Base-by-base conservation (phyloP, 2,797 vertebrate genomes). In the Silurus aristotelis region DNA sequence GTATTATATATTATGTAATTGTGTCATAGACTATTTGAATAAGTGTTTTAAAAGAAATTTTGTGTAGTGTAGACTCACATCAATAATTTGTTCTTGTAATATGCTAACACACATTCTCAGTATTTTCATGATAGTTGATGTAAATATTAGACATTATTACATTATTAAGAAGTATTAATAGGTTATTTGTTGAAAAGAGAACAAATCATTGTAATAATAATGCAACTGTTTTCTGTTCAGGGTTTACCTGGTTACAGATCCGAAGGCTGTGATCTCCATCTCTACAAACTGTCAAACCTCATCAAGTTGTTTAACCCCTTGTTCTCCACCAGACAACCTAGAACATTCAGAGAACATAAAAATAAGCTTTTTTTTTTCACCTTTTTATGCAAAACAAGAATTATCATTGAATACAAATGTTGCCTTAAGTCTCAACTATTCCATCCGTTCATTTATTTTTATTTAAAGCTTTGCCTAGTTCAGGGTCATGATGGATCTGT, bases 121-220 rank as follows among this genome's bases (percentile, higher is more conserved):
- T 76, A 19, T 19, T 22, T 72, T 48, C 4, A 2, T 5, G 22
- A 19, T 6, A 61, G 56, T 13, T 61, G 27, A 43, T 61, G 31
- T 2, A 61, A 17, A 77, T 77, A 58, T 77, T 77, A 58, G 15
- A 60, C 17, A 22, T 38, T 38, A 38, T 38, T 3, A 38, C 17
- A 58, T 77, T 77, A 31, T 31, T 31, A 60, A 58, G 20, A 31
- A 60, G 4, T 31, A 60, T 5, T 56, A 60, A 38, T 60, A 38
- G 17, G 15, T 31, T 25, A 76, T 19, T 31, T 78, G 56, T 22
- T 78, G 55, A 78, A 78, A 22, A 10, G 56, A 77, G 31, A 25
- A 58, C 25, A 58, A 55, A 77, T 77, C 25, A 78, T 38, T 60
- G 10, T 60, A 78, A 61, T 61, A 38, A 13, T 76, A 76, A 56